These are phyloP conservation scores for Sterna hirundo DNA, from an alignment of 2,113 vertebrate species.

Conservation along the genomic window DNA sequence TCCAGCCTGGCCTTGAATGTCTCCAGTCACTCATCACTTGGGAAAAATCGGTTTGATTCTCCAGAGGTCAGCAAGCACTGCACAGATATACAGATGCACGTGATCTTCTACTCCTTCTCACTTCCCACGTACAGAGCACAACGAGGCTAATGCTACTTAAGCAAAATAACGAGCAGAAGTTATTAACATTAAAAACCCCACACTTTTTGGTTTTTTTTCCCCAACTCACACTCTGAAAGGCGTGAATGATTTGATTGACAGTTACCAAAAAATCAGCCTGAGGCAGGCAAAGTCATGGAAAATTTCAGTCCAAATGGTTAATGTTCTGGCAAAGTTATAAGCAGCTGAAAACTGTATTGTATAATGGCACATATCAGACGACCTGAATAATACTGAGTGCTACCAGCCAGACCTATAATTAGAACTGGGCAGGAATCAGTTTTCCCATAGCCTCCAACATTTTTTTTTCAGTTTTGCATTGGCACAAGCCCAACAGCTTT, in stretches of 20 bases:
- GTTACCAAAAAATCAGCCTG: not conserved
- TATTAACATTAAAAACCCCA: not conserved
- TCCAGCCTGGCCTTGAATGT: too few relatives aligned
- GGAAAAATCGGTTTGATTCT: not conserved
- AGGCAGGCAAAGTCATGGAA: not conserved
- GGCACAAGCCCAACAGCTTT: constrained; percentile 1
- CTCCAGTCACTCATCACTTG: not conserved
- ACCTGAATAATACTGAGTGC: not conserved
- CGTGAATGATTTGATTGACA: not conserved
- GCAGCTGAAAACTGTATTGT: not conserved
- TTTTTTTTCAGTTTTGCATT: not conserved
- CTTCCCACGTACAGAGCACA: not conserved
- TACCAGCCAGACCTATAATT: constrained; percentile 48
- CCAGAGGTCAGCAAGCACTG: not conserved
- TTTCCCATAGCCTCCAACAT: constrained; percentile 30
- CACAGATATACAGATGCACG: not conserved
- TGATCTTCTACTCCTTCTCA: not conserved
- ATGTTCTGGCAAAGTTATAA: constrained; percentile 2
- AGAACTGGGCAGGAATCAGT: not conserved
- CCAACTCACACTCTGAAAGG: not conserved
- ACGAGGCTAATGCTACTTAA: not conserved
- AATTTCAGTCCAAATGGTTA: not conserved
- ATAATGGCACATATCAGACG: not conserved
- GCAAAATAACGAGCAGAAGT: not conserved
- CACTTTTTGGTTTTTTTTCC: not conserved